A percentile compares a stretch with the other conserved stretches of the same genome.
These are phyloP conservation scores for cattle (Bos taurus) DNA, from an alignment of 2,113 vertebrate genomes.

Conservation along the genomic window DNA sequence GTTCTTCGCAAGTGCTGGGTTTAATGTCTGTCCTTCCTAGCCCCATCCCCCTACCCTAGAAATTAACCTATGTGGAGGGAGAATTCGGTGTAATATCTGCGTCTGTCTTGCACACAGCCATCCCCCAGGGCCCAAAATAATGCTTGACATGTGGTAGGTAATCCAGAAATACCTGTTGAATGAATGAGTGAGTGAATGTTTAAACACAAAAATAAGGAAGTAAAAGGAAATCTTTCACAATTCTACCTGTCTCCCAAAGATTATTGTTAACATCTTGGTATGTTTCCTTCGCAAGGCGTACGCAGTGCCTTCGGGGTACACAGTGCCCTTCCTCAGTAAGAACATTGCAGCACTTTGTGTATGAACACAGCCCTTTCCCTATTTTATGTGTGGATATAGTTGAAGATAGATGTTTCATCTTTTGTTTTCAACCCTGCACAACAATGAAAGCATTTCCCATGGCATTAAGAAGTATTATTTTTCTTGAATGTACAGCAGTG, in stretches of 20 bases:
- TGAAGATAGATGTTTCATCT: not conserved
- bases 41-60: not conserved
- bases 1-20: not conserved
- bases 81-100: not conserved
- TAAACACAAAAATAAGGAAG: not conserved
- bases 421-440: not conserved
- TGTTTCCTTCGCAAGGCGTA: not conserved
- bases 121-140: not conserved
- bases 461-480: not conserved
- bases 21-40: not conserved
- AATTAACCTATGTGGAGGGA: not conserved
- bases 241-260: not conserved
- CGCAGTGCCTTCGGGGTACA: not conserved
- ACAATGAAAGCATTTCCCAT: not conserved
- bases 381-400: not conserved
- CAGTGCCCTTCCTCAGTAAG: not conserved
- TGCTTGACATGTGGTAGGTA: not conserved
- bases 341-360: not conserved
- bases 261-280: too few species aligned
- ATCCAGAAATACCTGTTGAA: not conserved
- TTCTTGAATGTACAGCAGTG: not conserved
- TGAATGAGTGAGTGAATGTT: not conserved
- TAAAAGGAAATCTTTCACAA: not conserved
- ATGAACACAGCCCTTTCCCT: not conserved
- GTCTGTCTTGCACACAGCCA: not conserved